A percentile compares a stretch with the other conserved stretches of the same genome.
phyloP scores from a whole-genome alignment of 2,888 invertebrate species.

The Seira ritae region DNA sequence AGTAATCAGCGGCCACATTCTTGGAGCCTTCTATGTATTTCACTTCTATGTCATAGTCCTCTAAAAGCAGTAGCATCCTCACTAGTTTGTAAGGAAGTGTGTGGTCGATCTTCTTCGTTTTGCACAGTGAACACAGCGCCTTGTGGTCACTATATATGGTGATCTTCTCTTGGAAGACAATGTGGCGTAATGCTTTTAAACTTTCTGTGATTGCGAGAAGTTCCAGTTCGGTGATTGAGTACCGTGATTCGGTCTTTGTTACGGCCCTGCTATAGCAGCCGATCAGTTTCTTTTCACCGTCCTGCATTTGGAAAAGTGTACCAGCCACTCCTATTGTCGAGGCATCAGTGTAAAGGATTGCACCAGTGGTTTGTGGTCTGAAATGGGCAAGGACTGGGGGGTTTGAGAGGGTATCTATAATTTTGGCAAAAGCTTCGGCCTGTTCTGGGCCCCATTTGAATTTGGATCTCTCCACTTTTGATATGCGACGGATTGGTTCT shows the following conservation, averaged over 20 bases:
- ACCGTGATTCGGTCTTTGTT: constrained; percentile 4
- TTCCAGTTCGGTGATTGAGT: background rate
- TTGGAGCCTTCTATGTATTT: background rate
- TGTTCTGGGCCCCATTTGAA: constrained; percentile 9
- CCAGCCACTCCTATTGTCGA: background rate
- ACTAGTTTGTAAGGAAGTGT: background rate
- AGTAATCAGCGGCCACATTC: background rate
- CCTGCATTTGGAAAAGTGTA: constrained; percentile 5
- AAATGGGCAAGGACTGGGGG: no score
- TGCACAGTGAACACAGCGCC: background rate
- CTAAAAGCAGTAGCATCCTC: background rate
- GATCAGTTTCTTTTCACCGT: background rate
- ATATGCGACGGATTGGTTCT: background rate
- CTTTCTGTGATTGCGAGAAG: background rate
- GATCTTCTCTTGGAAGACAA: background rate
- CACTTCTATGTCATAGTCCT: background rate
- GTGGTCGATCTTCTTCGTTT: background rate
- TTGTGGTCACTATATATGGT: constrained; percentile 2
- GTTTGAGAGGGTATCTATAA: no score
- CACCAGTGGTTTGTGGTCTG: no score
- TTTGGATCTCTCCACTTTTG: background rate
- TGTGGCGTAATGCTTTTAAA: background rate
- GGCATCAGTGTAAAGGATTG: constrained; percentile 11
- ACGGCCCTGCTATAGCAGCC: background rate
- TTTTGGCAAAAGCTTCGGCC: no score